Percentiles rank a stretch among this genome's conserved stretches.
These are phyloP conservation scores for Brachypodius melanocephalos DNA, from an alignment of 2,113 vertebrate species.

Conservation along the genomic window DNA sequence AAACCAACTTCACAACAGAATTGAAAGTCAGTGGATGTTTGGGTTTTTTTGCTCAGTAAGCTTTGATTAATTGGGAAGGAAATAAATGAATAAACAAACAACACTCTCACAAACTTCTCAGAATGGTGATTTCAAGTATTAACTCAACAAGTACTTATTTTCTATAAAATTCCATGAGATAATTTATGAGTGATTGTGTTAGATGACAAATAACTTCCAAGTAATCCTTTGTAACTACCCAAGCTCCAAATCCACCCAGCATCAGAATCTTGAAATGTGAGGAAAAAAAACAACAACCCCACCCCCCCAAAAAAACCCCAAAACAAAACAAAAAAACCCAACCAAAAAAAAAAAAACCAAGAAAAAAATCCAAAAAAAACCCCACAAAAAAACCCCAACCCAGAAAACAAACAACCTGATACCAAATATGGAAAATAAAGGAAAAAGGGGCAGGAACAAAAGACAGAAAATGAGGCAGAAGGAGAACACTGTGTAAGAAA, in stretches of 20 bases:
- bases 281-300: accelerated
- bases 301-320: too few species aligned
- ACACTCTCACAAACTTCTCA: neutral
- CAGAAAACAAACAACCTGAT: neutral
- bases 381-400: neutral
- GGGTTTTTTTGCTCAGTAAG: neutral
- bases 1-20: neutral
- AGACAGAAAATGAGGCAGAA: neutral
- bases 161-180: neutral
- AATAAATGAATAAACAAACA: neutral
- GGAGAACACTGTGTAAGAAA: neutral
- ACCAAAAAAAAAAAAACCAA: too few species aligned
- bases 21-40: neutral
- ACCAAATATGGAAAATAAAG: neutral
- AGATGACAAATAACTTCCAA: neutral
- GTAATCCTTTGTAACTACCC: neutral
- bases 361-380: too few species aligned
- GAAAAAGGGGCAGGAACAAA: accelerated
- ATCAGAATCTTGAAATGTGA: neutral
- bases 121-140: neutral
- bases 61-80: neutral
- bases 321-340: neutral
- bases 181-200: neutral
- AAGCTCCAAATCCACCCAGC: neutral
- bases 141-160: neutral